phyloP scores from a whole-genome alignment of 2,113 vertebrate genomes.

The Otis tarda region DNA sequence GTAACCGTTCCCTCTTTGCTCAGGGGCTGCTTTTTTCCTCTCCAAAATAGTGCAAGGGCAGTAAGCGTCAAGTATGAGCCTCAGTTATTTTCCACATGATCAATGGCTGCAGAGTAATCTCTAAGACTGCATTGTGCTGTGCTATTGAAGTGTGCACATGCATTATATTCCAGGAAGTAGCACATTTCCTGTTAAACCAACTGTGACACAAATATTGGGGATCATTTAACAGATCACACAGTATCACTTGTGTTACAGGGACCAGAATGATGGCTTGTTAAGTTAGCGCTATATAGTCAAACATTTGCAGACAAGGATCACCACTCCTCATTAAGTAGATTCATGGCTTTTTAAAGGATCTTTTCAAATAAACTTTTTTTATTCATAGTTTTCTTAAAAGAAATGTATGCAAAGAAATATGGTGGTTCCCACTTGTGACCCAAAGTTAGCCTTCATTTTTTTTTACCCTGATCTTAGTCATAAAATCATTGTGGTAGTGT shows the following conservation, averaged over 20 bases:
- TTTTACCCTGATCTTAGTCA: rapidly evolving
- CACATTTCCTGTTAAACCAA: slow-evolving; percentile 73
- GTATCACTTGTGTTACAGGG: slow-evolving; percentile 39
- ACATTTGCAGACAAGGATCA: slow-evolving; percentile 20
- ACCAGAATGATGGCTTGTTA: slow-evolving; percentile 52
- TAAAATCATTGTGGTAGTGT: neutral
- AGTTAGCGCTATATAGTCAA: slow-evolving; percentile 25
- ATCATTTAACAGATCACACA: slow-evolving; percentile 72
- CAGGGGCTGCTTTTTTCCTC: neutral
- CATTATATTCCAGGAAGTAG: slow-evolving; percentile 67
- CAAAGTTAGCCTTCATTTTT: neutral
- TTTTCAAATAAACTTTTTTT: slow-evolving; percentile 3
- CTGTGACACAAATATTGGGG: slow-evolving; percentile 68
- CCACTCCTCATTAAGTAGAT: slow-evolving; percentile 19
- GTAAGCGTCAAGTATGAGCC: neutral
- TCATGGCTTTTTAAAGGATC: neutral
- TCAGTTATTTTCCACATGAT: slow-evolving; percentile 13
- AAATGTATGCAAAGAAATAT: neutral
- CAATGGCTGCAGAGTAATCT: slow-evolving; percentile 42
- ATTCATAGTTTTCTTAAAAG: neutral
- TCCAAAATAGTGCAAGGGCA: neutral
- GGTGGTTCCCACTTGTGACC: neutral
- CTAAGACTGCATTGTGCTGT: slow-evolving; percentile 46
- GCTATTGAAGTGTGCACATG: slow-evolving; percentile 46
- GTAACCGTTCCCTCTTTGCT: neutral